Conservation (phyloP, 2,888 invertebrate genomes). For the Drosophila eohydei region DNA sequence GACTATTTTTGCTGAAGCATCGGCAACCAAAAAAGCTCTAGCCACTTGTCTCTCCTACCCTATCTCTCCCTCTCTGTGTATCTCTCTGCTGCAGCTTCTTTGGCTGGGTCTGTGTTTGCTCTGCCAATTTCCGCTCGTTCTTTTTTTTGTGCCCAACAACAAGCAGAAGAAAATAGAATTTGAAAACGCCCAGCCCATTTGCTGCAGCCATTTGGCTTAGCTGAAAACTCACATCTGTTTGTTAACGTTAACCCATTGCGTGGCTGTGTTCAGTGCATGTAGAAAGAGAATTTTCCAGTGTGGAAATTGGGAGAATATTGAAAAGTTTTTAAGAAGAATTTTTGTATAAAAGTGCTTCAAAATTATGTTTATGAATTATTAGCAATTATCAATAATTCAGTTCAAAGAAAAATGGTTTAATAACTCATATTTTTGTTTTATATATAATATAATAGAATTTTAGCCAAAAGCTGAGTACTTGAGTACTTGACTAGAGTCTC, state of each 20-base stretch:
- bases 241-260: constrained; percentile 42
- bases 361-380: no score
- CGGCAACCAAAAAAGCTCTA: not conserved
- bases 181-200: constrained; percentile 7
- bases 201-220: constrained; percentile 27
- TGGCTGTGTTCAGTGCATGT: not conserved
- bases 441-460: no score
- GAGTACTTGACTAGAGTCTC: no score
- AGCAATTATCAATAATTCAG: no score
- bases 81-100: constrained; percentile 17
- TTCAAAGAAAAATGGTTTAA: no score
- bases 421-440: no score
- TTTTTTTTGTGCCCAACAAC: constrained; percentile 11
- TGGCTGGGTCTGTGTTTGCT: constrained; percentile 41
- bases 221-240: constrained; percentile 23
- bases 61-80: not conserved
- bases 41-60: not conserved
- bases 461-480: no score
- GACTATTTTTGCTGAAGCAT: constrained; percentile 27
- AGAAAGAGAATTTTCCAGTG: not conserved
- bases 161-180: constrained; percentile 15
- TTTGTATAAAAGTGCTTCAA: no score
- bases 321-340: not conserved
- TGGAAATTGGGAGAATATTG: not conserved
- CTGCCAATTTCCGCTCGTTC: constrained; percentile 66